A percentile compares a stretch with the other conserved stretches of the same genome.
Conservation (phyloP, 2,797 vertebrate species). For the Buphagus erythrorhynchus region DNA sequence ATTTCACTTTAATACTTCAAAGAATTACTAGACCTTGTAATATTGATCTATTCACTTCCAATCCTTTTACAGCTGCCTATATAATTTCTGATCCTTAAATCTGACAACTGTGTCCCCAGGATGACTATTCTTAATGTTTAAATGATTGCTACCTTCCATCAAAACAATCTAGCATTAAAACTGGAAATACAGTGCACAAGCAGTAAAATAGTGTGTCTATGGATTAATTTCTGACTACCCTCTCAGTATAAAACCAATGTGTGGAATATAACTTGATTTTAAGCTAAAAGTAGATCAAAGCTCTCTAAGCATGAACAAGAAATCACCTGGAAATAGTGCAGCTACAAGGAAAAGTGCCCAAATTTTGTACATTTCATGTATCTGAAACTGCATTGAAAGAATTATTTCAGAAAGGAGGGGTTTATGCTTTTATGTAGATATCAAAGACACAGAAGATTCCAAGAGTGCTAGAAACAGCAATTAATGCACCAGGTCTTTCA, state of each 20-base stretch:
- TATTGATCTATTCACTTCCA: conserved; percentile 69
- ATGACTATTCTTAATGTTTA: conserved; percentile 53
- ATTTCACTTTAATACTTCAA: conserved; percentile 58
- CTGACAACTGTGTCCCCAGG: conserved; percentile 51
- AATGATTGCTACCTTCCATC: conserved; percentile 54
- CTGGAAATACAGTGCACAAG: conserved; percentile 7
- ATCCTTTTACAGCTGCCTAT: conserved; percentile 71
- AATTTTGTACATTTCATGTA: background rate
- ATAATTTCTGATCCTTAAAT: conserved; percentile 71
- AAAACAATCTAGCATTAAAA: conserved; percentile 18
- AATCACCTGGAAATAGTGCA: background rate
- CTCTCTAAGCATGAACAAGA: background rate
- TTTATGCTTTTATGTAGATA: background rate
- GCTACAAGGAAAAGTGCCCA: background rate
- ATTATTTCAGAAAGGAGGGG: background rate
- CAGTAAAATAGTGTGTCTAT: background rate
- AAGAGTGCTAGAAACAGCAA: background rate
- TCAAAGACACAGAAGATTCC: background rate
- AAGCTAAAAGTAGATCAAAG: conserved; percentile 8
- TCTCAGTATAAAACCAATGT: background rate
- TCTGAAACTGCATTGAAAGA: background rate
- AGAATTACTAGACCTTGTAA: conserved; percentile 69
- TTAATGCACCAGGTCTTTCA: background rate
- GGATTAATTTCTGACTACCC: conserved; percentile 2
- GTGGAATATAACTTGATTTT: background rate